Base-by-base conservation (phyloP, 2,113 vertebrate genomes). In the Toxotes jaculatrix region DNA sequence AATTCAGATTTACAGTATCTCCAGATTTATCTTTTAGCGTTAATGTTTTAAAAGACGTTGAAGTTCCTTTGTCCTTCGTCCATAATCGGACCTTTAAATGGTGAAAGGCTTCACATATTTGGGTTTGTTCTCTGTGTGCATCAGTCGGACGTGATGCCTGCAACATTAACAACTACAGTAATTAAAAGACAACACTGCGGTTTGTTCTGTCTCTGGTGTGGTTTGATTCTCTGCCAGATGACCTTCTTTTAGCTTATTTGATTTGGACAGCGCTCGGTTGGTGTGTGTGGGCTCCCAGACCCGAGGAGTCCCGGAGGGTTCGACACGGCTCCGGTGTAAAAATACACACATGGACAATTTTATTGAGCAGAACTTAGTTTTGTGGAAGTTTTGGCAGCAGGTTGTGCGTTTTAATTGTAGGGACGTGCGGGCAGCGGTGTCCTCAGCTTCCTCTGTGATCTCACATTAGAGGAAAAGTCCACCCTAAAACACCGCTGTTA, bases 121-220 rank as follows among this genome's bases (percentile, higher is more conserved):
- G 7, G 56, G 16, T 59, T 76, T 36, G 3, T 11, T 36, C 19
- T 60, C 21, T 27, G 14, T 31, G 38, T 47, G 68, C 21, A 14
- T 45, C 67, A 47, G 1, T 21, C 3, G n/a, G 51, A 47, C 51
- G 40, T 38, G 69, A 74, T 23, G 34, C 36, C 16, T 21, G 63
- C 21, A 23, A 36, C 62, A 42, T 61, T 68, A 19, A 53, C 27
- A 36, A 43, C 31, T 13, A 31, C 19, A 2, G 17, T 86, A 68
- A 86, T 86, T 78, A 86, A 86, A 82, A 82, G 68, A 73, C 73
- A 59, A 72, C 62, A 40, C 3, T 0, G 61, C 49, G 47, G 55
- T 47, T 77, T 47, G 23, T 43, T 45, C 64, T 13, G 16, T 42
- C 19, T 40, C 64, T n/a, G 64, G 10, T 71, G 23, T 53, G 65